Conservation (phyloP, 2,888 invertebrate species). For the Sphecodes monilicornis region DNA sequence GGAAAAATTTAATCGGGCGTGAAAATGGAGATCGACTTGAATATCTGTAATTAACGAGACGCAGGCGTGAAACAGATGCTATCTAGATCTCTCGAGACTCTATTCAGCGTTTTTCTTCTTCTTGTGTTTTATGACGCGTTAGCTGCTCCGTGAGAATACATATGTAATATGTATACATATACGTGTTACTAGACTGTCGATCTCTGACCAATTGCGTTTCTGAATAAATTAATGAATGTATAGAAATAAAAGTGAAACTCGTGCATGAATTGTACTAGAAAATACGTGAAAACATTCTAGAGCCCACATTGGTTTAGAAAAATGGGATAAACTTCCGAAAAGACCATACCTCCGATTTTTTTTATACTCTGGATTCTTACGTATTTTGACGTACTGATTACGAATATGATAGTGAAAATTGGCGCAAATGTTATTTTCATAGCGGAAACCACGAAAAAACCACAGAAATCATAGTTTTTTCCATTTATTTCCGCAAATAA, state of each 20-base stretch:
- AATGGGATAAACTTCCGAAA: too few species aligned
- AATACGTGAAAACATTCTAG: background rate
- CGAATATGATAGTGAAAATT: too few species aligned
- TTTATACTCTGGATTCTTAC: too few species aligned
- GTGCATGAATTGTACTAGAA: background rate
- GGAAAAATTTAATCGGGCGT: background rate
- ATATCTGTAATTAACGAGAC: background rate
- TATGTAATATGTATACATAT: too few species aligned
- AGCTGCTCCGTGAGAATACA: background rate
- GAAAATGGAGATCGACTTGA: background rate
- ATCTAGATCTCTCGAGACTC: background rate
- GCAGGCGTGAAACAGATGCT: background rate
- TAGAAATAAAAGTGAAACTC: background rate
- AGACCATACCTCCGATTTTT: too few species aligned
- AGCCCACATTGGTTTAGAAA: background rate
- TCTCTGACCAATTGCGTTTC: background rate
- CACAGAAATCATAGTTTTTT: too few species aligned
- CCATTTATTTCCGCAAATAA: too few species aligned
- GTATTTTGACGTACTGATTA: too few species aligned
- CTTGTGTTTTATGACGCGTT: background rate
- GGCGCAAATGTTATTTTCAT: too few species aligned
- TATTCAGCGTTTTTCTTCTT: background rate
- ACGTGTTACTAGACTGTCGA: background rate
- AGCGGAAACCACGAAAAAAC: too few species aligned
- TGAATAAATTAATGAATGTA: background rate